A percentile compares a stretch with the other conserved stretches of the same genome.
phyloP scores from a whole-genome alignment of 53 echinoderm and acorn worm genomes.

The Holothuria scabra region DNA sequence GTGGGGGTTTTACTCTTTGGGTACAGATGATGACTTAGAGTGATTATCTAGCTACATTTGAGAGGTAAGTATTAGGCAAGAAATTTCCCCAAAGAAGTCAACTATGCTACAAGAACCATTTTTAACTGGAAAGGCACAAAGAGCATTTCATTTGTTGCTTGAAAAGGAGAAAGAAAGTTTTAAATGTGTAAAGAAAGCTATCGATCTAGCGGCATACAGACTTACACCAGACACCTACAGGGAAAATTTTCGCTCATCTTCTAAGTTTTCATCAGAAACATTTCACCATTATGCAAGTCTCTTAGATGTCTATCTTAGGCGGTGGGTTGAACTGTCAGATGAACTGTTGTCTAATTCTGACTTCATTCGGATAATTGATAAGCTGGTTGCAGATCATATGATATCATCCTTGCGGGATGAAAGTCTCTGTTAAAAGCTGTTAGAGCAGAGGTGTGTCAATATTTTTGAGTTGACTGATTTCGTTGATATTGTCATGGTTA shows the following conservation, averaged over 20 bases:
- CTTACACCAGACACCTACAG: constrained; percentile 62
- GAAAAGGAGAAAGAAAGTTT: constrained; percentile 53
- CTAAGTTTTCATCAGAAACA: constrained; percentile 46
- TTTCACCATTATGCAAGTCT: constrained; percentile 52
- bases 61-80: constrained; percentile 32
- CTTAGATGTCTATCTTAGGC: constrained; percentile 26
- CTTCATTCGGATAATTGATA: no score
- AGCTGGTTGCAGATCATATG: no score
- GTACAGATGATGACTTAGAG: constrained; percentile 57
- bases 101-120: constrained; percentile 54
- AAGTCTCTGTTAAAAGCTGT: no score
- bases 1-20: constrained; percentile 48
- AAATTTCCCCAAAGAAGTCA: constrained; percentile 26
- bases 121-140: constrained; percentile 60
- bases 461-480: no score
- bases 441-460: no score
- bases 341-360: neutral
- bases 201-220: constrained; percentile 55
- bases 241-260: constrained; percentile 51
- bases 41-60: constrained; percentile 61
- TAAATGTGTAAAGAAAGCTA: constrained; percentile 49
- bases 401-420: no score
- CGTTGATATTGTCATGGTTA: no score
- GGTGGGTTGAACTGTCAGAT: constrained; percentile 29
- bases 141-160: constrained; percentile 57